Conservation (phyloP, 2,888 invertebrate genomes). For the Allacma fusca region DNA sequence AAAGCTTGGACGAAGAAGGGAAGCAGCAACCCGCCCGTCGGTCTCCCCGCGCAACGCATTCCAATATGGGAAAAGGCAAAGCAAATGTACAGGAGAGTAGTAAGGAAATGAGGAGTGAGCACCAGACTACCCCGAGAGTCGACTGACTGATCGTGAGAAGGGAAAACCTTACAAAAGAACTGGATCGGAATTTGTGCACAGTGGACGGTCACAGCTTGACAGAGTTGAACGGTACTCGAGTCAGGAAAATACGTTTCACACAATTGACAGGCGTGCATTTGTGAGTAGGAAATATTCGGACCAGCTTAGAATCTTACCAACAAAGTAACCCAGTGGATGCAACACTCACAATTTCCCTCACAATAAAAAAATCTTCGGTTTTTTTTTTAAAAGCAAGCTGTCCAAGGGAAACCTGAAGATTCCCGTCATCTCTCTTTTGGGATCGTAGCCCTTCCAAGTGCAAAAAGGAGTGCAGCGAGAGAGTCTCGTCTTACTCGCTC, state of each 20-base stretch:
- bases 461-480: too few relatives aligned
- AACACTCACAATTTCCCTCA: neutral
- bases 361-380: too few relatives aligned
- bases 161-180: neutral
- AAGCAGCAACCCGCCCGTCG: neutral
- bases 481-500: too few relatives aligned
- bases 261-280: neutral
- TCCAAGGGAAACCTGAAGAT: neutral
- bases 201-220: conserved; percentile 30
- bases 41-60: neutral
- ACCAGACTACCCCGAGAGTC: neutral
- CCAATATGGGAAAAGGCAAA: neutral
- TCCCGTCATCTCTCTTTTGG: neutral
- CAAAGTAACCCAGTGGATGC: neutral
- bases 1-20: neutral
- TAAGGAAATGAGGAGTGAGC: conserved; percentile 8
- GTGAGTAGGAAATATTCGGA: neutral
- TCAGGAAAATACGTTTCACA: neutral
- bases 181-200: neutral
- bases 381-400: too few relatives aligned
- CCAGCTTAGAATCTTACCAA: neutral
- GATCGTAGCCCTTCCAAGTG: neutral
- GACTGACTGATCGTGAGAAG: conserved; percentile 25
- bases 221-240: neutral
- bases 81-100: neutral